A percentile compares a stretch with the other conserved stretches of the same genome.
phyloP scores from a whole-genome alignment of 2,797 vertebrate species.

The Sebastes cheni region DNA sequence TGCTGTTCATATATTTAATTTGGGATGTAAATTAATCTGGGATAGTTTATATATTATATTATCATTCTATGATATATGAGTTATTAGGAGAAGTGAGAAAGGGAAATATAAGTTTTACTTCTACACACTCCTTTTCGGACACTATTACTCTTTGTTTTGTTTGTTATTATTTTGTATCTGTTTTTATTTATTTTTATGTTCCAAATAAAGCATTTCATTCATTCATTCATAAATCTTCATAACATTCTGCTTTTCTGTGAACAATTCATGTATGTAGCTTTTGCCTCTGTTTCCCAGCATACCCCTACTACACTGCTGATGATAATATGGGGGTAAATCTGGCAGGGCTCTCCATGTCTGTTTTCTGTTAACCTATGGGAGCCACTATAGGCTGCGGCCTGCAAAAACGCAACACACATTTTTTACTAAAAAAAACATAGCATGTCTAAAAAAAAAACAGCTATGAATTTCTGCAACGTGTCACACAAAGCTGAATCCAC shows the following conservation, averaged over 20 bases:
- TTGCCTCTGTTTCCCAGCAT: neutral
- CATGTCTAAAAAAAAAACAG: conserved; percentile 16
- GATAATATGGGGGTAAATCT: conserved; percentile 51
- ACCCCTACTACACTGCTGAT: neutral
- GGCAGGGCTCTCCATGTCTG: conserved; percentile 59
- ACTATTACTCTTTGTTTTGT: too few species aligned
- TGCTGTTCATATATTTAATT: too few species aligned
- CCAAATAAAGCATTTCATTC: too few species aligned
- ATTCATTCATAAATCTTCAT: neutral
- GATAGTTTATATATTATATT: too few species aligned
- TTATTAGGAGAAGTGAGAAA: too few species aligned
- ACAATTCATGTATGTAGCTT: neutral
- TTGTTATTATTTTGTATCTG: too few species aligned
- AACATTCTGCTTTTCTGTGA: neutral
- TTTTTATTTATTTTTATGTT: too few species aligned
- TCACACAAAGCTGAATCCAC: neutral
- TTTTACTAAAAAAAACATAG: neutral
- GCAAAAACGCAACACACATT: conserved; percentile 40
- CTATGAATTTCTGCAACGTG: neutral
- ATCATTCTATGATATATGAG: too few species aligned
- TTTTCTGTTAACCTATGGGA: conserved; percentile 71
- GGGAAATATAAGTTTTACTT: too few species aligned
- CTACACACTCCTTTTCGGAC: too few species aligned
- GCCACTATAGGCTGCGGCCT: conserved; percentile 78
- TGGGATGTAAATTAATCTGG: too few species aligned